Percentiles rank a stretch among this genome's conserved stretches.
These are phyloP conservation scores for Melanotaenia boesemani DNA, from an alignment of 2,797 vertebrate species.

Conservation along the genomic window DNA sequence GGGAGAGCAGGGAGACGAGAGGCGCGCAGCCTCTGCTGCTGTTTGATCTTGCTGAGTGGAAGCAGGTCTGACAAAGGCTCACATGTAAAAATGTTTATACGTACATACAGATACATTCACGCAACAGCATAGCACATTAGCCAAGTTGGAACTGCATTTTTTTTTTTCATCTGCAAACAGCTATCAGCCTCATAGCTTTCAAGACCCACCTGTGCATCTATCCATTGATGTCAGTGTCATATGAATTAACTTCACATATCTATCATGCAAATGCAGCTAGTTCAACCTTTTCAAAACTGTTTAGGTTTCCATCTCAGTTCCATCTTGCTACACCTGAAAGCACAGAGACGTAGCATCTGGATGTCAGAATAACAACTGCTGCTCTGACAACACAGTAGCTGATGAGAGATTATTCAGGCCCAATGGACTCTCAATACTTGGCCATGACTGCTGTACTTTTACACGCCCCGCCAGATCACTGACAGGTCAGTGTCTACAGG, in stretches of 20 bases:
- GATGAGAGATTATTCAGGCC: slow-evolving; percentile 68
- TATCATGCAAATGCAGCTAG: neutral
- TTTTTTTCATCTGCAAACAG: neutral
- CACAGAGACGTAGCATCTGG: slow-evolving; percentile 34
- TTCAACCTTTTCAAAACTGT: neutral
- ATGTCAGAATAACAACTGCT: slow-evolving; percentile 35
- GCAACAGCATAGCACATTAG: neutral
- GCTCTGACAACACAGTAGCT: slow-evolving; percentile 52
- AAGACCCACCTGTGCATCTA: neutral
- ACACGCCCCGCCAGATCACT: slow-evolving; percentile 61
- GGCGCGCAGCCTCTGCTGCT: slow-evolving; percentile 33
- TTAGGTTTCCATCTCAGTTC: slow-evolving; percentile 23
- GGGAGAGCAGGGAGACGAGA: slow-evolving; percentile 55
- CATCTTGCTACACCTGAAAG: slow-evolving; percentile 55
- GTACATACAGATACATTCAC: neutral
- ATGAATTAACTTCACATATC: neutral
- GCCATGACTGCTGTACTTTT: slow-evolving; percentile 45
- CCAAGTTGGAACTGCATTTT: neutral
- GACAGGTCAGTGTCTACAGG: slow-evolving; percentile 54
- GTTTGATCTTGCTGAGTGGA: slow-evolving; percentile 52
- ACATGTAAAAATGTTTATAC: neutral
- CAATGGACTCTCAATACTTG: slow-evolving; percentile 44
- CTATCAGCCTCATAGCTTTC: neutral
- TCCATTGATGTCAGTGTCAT: neutral
- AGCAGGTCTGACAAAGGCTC: slow-evolving; percentile 23